These are phyloP conservation scores for Rhamnusium bicolor DNA, from an alignment of 2,888 invertebrate species.

Conservation along the genomic window DNA sequence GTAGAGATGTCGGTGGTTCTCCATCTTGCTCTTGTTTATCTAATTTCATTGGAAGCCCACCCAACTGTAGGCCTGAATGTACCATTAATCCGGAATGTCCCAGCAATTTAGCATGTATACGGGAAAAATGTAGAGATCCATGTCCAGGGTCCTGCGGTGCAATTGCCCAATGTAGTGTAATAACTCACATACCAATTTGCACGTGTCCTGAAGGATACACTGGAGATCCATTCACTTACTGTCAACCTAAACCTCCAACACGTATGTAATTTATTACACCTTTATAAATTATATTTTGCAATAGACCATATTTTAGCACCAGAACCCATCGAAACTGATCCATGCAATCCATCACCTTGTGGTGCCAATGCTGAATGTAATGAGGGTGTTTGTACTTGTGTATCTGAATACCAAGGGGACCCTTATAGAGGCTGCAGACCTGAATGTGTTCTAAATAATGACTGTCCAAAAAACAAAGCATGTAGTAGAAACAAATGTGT, in stretches of 20 bases:
- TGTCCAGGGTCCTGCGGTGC: constrained; percentile 78
- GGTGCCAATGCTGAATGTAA: constrained; percentile 82
- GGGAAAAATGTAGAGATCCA: constrained; percentile 77
- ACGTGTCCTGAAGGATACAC: constrained; percentile 77
- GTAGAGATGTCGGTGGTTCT: constrained; percentile 71
- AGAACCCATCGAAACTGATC: constrained; percentile 71
- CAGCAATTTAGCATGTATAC: constrained; percentile 72
- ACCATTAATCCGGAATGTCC: constrained; percentile 74
- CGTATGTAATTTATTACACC: constrained; percentile 52
- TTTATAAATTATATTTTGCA: too few relatives aligned
- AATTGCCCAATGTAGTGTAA: constrained; percentile 77
- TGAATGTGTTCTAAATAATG: constrained; percentile 80
- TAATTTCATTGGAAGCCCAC: constrained; percentile 73
- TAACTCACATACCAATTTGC: constrained; percentile 80
- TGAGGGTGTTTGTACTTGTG: constrained; percentile 80
- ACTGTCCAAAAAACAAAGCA: constrained; percentile 79
- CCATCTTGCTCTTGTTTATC: constrained; percentile 74
- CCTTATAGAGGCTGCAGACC: constrained; percentile 81
- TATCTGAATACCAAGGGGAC: constrained; percentile 79
- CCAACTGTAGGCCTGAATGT: constrained; percentile 75
- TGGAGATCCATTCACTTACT: constrained; percentile 76
- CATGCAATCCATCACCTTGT: constrained; percentile 82
- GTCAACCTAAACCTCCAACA: constrained; percentile 64
- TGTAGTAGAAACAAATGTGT: constrained; percentile 82
- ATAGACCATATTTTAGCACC: constrained; percentile 46